A percentile compares a stretch with the other conserved stretches of the same genome.
Evolutionary conservation across 92 coral and sea anemone genomes (phyloP).

Genomic region (Pocillopora meandrina): DNA sequence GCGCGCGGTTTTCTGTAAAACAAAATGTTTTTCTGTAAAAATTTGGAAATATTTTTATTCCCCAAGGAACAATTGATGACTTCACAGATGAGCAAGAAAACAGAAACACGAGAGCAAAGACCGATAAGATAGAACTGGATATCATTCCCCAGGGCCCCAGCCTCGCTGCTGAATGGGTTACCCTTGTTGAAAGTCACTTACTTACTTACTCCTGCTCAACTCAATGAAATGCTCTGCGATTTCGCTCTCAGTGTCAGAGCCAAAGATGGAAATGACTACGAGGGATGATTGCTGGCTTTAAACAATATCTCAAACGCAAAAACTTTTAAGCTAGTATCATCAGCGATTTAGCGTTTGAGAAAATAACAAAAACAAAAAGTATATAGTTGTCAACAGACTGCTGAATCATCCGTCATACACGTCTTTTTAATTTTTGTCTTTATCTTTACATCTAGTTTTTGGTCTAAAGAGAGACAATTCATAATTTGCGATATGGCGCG

Average conservation of each 20-base stretch:
- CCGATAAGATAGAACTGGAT: too few species aligned
- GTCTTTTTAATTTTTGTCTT: too few species aligned
- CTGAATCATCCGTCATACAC: too few species aligned
- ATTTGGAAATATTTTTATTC: too few species aligned
- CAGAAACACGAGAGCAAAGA: constrained; percentile 34
- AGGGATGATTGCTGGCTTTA: constrained; percentile 19
- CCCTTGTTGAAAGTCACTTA: not conserved
- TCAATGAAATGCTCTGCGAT: constrained; percentile 15
- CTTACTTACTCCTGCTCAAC: constrained; percentile 8
- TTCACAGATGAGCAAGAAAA: not conserved
- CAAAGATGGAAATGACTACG: constrained; percentile 13
- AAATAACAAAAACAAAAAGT: not conserved
- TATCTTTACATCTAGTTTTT: too few species aligned
- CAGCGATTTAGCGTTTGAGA: constrained; percentile 10
- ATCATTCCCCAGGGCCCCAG: not conserved
- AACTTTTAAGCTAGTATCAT: constrained; percentile 8
- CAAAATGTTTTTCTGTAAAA: too few species aligned
- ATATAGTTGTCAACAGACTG: too few species aligned
- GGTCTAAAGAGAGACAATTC: too few species aligned
- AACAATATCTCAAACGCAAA: constrained; percentile 14
- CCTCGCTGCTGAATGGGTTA: constrained; percentile 13
- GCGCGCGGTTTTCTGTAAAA: constrained; percentile 17
- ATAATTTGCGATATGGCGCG: too few species aligned
- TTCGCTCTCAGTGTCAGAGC: not conserved
- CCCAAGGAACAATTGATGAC: constrained; percentile 32